Evolutionary conservation across 2,113 vertebrate species (phyloP).

Genomic region (Hippopotamus amphibius): DNA sequence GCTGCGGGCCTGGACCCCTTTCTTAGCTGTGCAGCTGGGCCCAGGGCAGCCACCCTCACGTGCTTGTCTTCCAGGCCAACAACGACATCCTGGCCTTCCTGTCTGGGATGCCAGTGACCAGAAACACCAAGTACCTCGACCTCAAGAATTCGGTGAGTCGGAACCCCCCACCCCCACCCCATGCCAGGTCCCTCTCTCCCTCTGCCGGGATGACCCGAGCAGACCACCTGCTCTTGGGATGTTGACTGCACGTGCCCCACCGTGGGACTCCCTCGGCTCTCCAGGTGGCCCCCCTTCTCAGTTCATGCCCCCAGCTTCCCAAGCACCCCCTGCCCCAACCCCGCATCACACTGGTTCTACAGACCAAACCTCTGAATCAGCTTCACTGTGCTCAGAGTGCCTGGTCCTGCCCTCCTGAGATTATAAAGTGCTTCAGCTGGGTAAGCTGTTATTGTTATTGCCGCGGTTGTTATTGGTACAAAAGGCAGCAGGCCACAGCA

Average conservation of each 20-base stretch:
- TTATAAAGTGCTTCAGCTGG: rapidly evolving
- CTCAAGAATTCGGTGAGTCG: slow-evolving; percentile 96
- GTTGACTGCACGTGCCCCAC: too few relatives aligned
- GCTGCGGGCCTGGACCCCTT: background rate
- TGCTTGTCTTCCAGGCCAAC: slow-evolving; percentile 91
- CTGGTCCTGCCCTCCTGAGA: background rate
- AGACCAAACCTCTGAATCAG: background rate
- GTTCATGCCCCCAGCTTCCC: background rate
- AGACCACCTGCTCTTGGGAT: background rate
- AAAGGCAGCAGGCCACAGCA: rapidly evolving
- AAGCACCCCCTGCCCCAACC: background rate
- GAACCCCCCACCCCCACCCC: rapidly evolving
- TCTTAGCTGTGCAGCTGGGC: rapidly evolving
- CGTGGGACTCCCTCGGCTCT: background rate
- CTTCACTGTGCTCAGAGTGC: background rate
- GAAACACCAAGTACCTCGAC: slow-evolving; percentile 98
- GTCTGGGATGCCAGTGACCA: slow-evolving; percentile 98
- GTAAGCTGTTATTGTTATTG: background rate
- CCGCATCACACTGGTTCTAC: rapidly evolving
- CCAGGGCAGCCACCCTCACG: background rate
- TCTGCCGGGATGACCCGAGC: background rate
- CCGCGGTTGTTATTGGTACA: too few relatives aligned
- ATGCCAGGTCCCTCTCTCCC: rapidly evolving
- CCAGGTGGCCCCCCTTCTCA: background rate
- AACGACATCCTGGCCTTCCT: slow-evolving; percentile 99